Evolutionary conservation across 2,888 invertebrate species (phyloP), one percentile per base, ranked within the genome.

Genomic region (Erebia aethiops): DNA sequence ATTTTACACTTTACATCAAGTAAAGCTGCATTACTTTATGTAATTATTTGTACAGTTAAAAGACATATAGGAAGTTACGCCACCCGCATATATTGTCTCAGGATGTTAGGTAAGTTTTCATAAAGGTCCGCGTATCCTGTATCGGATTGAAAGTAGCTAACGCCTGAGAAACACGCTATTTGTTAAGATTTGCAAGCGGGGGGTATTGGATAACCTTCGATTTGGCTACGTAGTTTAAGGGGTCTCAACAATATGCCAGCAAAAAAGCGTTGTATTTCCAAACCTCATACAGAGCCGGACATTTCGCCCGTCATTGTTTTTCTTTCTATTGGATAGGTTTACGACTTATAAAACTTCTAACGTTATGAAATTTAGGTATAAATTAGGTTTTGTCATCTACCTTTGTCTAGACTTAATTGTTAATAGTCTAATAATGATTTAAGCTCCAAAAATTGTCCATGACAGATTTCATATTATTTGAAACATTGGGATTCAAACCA

Each of bases 41-140:
- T 67, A 67, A 71, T 63, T 54, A 71, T 56, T 35, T 54, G 65
- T 52, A 51, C 52, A 67, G 66, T 70, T 61, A 62, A 67, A 64
- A 73, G 43, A 69, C 13, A 71, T 69, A 71, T 69, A 71, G 77
- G 76, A 77, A 74, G 67, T 77, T 77, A 72, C 74, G 70, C 56
- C 70, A 75, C 58, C 52, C 52, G 65, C 70, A 75, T 71, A 76
- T 75, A 76, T 75, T 75, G 75, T 75, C 72, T 76, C 72, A 77
- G 78, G 78, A 78, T 73, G 72, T 78, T 77, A 76, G 74, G 76
- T 76, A 77, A 73, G 69, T 71, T 77, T 76, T 75, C 73, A 77
- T 74, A 76, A 74, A 77, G 75, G 76, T 76, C 70, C 72, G 72
- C 67, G 74, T 74, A 75, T 77, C 77, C 77, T 77, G 76, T 70